Conservation (phyloP, 1,140 invertebrate species). For the roundworm (Caenorhabditis elegans) region WBcel235 BX284602.5:11657501-11658000, state of each 20-base stretch:
- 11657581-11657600: slow-evolving; percentile 18
- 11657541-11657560: neutral
- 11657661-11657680: slow-evolving; percentile 22
- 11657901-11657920: no score
- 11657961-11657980: neutral
- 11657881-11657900: neutral
- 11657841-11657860: neutral
- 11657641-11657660: neutral
- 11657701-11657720: slow-evolving; percentile 27
- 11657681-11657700: slow-evolving; percentile 33
- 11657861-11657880: neutral
- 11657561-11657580: slow-evolving; percentile 23
- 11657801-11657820: slow-evolving; percentile 1
- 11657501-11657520: neutral
- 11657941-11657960: no score
- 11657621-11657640: neutral
- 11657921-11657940: no score
- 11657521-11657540: slow-evolving; percentile 8
- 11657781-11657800: neutral
- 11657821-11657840: neutral
- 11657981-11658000: neutral
- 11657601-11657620: neutral
- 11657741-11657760: neutral
- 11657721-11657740: neutral
- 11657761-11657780: slow-evolving; percentile 1